These are phyloP conservation scores for Diadegma fenestrale DNA, from an alignment of 2,888 invertebrate species.

Conservation along the genomic window DNA sequence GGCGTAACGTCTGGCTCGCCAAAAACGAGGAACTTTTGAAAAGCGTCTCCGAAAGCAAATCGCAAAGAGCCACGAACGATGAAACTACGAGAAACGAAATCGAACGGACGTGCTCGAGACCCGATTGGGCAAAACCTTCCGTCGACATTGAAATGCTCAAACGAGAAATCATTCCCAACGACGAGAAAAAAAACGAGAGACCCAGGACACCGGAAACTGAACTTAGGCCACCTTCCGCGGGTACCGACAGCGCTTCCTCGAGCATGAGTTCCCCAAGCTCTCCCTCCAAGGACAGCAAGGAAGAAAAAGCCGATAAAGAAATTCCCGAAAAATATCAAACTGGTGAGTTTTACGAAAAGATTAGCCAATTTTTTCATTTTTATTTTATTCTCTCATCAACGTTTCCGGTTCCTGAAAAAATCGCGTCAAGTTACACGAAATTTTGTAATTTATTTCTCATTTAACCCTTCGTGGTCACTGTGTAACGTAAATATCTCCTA, in stretches of 20 bases:
- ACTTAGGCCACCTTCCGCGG: conserved; percentile 78
- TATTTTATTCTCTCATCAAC: no score
- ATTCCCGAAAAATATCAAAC: conserved; percentile 82
- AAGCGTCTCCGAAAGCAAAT: conserved; percentile 76
- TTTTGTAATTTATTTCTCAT: no score
- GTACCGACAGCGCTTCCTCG: conserved; percentile 81
- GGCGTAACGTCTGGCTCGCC: conserved; percentile 82
- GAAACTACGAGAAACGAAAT: conserved; percentile 71
- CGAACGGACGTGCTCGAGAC: conserved; percentile 77
- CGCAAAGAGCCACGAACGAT: conserved; percentile 70
- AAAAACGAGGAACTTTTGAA: conserved; percentile 81
- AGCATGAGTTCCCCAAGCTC: conserved; percentile 83
- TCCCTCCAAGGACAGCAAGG: conserved; percentile 82
- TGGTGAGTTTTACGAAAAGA: conserved; percentile 73
- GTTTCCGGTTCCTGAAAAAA: no score
- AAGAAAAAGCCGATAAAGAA: conserved; percentile 83
- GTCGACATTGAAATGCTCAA: conserved; percentile 76
- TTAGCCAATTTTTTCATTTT: no score
- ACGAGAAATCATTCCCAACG: conserved; percentile 72
- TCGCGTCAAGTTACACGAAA: no score
- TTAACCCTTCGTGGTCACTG: no score
- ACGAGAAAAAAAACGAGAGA: conserved; percentile 75
- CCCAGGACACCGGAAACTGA: conserved; percentile 80
- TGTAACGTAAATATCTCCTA: no score
- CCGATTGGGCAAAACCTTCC: conserved; percentile 81